phyloP scores from a whole-genome alignment of 2,888 invertebrate genomes.

The Zaprionus lineosus region DNA sequence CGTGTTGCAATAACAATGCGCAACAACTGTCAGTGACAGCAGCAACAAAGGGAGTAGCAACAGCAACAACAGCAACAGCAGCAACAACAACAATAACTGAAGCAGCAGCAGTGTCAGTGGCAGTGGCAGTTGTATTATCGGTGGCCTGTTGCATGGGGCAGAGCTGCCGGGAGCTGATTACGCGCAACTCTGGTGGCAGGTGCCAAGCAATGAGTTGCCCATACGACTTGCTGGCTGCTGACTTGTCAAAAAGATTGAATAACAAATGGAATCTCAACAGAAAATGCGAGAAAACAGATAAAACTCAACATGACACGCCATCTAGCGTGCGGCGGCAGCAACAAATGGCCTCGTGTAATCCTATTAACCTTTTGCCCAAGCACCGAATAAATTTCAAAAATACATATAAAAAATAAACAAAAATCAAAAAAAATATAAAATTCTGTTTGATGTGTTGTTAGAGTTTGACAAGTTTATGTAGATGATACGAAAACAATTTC shows the following conservation, averaged over 20 bases:
- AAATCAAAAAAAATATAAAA: conserved; percentile 12
- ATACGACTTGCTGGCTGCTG: too few species aligned
- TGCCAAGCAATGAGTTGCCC: too few species aligned
- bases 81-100: conserved; percentile 8
- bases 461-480: conserved; percentile 19
- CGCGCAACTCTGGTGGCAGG: not conserved
- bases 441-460: conserved; percentile 24
- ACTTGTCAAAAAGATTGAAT: conserved; percentile 39
- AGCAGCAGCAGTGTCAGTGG: conserved; percentile 7
- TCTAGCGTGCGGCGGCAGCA: conserved; percentile 57
- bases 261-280: conserved; percentile 47
- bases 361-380: conserved; percentile 67
- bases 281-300: conserved; percentile 3
- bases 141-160: conserved; percentile 19
- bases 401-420: not conserved
- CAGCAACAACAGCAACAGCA: conserved; percentile 1
- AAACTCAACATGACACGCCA: conserved; percentile 51
- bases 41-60: too few species aligned
- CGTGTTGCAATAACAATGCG: conserved; percentile 11
- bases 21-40: conserved; percentile 6
- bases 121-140: not conserved
- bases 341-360: conserved; percentile 51
- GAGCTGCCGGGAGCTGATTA: not conserved
- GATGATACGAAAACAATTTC: not conserved
- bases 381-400: conserved; percentile 54